Percentiles rank a stretch among this genome's conserved stretches.
These are phyloP conservation scores for Clitarchus hookeri DNA, from an alignment of 2,888 invertebrate species.

Conservation along the genomic window DNA sequence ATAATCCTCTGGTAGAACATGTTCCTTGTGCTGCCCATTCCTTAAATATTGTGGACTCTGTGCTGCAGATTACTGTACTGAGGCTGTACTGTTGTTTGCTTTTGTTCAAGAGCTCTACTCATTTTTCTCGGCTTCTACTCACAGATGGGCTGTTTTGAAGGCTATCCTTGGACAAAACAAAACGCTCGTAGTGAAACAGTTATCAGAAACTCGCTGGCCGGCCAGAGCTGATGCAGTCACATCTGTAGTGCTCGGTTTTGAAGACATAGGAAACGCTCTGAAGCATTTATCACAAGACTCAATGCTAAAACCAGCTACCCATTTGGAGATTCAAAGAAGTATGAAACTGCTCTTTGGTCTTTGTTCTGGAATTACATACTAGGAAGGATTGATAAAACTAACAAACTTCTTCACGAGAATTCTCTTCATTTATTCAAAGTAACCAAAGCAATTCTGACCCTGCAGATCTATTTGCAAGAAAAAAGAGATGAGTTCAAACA, in stretches of 20 bases:
- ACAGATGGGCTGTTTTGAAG: too few relatives aligned
- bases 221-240: not conserved
- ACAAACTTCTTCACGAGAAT: too few relatives aligned
- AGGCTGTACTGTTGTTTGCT: not conserved
- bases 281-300: too few relatives aligned
- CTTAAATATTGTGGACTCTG: constrained; percentile 19
- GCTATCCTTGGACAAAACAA: constrained; percentile 2
- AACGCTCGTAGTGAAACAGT: not conserved
- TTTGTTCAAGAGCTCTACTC: constrained; percentile 15
- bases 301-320: not conserved
- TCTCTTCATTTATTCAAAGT: too few relatives aligned
- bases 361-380: too few relatives aligned
- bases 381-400: too few relatives aligned
- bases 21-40: constrained; percentile 47
- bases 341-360: too few relatives aligned
- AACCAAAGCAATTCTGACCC: too few relatives aligned
- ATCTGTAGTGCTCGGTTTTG: not conserved
- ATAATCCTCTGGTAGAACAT: constrained; percentile 46
- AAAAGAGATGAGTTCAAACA: too few relatives aligned
- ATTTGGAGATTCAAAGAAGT: not conserved
- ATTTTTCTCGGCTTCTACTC: constrained; percentile 21
- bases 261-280: constrained; percentile 8
- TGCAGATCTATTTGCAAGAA: too few relatives aligned
- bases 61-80: not conserved
- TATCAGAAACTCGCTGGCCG: not conserved